phyloP scores from a whole-genome alignment of 2,888 invertebrate genomes.

The Apamea sordens region DNA sequence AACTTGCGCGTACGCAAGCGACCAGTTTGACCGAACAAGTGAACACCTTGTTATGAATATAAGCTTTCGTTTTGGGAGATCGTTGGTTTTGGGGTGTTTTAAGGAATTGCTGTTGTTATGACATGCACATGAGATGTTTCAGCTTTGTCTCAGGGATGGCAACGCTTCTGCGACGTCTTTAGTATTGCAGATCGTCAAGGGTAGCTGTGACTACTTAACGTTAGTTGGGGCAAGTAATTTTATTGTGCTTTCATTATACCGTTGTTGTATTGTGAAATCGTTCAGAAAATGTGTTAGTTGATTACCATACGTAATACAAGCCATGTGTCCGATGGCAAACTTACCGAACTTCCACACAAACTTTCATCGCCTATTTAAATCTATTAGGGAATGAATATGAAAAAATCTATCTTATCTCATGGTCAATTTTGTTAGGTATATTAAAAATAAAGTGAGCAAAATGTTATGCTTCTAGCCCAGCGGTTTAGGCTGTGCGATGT shows the following conservation, averaged over 20 bases:
- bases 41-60: conserved; percentile 4
- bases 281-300: neutral
- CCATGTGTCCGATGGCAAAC: too few species aligned
- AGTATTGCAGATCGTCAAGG: neutral
- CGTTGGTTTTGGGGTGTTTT: neutral
- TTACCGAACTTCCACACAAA: too few species aligned
- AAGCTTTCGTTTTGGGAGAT: conserved; percentile 1
- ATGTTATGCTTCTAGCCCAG: too few species aligned
- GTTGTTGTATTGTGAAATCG: neutral
- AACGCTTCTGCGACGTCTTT: neutral
- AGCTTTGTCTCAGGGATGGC: neutral
- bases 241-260: neutral
- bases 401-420: too few species aligned
- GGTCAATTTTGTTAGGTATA: too few species aligned
- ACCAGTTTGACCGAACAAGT: conserved; percentile 13
- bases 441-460: too few species aligned
- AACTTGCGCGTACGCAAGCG: conserved; percentile 18
- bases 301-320: neutral
- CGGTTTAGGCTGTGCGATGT: too few species aligned
- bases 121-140: neutral
- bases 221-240: neutral
- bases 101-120: neutral
- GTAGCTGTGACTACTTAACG: neutral
- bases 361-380: too few species aligned
- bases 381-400: too few species aligned